Percentiles rank a stretch among this genome's conserved stretches.
These are phyloP conservation scores for Tinea semifulvella DNA, from an alignment of 2,888 invertebrate genomes.

Conservation along the genomic window DNA sequence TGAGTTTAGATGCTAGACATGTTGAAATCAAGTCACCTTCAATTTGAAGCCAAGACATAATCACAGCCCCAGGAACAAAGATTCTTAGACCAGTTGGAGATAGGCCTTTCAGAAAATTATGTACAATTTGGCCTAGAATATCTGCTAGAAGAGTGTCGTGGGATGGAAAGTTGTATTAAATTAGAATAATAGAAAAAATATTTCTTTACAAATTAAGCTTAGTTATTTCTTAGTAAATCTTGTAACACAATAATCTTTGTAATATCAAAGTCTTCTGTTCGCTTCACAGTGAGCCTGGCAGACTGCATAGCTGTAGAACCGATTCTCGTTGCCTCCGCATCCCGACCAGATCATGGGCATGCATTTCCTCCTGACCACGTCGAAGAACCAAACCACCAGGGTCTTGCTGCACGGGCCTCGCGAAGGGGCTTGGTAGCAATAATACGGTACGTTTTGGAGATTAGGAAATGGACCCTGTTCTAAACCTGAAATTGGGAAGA, in stretches of 20 bases:
- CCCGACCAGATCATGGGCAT: constrained; percentile 54
- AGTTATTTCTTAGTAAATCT: too few species aligned
- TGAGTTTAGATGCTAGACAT: too few species aligned
- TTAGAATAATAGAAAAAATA: too few species aligned
- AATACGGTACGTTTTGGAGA: constrained; percentile 46
- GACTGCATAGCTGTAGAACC: constrained; percentile 30
- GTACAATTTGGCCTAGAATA: too few species aligned
- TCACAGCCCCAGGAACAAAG: too few species aligned
- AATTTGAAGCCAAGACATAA: too few species aligned
- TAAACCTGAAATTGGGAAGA: constrained; percentile 34
- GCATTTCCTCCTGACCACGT: constrained; percentile 42
- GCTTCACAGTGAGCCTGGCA: constrained; percentile 39
- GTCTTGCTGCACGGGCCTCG: constrained; percentile 42
- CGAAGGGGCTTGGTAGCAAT: constrained; percentile 46
- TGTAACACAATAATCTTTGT: not conserved
- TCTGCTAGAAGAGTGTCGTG: too few species aligned
- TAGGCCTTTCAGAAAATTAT: too few species aligned
- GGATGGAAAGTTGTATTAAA: too few species aligned
- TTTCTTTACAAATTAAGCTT: too few species aligned
- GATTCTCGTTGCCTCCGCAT: constrained; percentile 54
- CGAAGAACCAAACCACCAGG: constrained; percentile 44
- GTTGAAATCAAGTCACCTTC: too few species aligned
- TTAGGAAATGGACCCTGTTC: constrained; percentile 45
- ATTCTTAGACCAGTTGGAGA: too few species aligned
- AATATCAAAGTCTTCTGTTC: constrained; percentile 20